phyloP scores from a whole-genome alignment of 2,888 invertebrate species.

The Phengaris alcon region DNA sequence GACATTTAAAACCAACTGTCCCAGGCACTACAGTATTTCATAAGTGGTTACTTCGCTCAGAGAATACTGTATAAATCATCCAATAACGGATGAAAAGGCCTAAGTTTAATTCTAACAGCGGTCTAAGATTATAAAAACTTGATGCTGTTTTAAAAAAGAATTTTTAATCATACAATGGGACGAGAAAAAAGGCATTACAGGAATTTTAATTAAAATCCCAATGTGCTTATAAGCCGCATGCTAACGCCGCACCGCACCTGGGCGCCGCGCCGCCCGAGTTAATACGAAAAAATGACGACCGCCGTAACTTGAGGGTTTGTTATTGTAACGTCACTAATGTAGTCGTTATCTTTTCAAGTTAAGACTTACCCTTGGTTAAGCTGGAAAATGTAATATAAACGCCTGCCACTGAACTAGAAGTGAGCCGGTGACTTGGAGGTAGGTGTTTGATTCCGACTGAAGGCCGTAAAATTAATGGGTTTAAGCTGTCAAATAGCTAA shows the following conservation, averaged over 20 bases:
- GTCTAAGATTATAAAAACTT: conserved; percentile 14
- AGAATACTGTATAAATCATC: too few species aligned
- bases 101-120: conserved; percentile 11
- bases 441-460: neutral
- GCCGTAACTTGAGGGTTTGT: conserved; percentile 40
- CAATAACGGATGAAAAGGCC: neutral
- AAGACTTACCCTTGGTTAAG: neutral
- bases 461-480: too few species aligned
- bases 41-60: too few species aligned
- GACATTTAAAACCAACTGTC: too few species aligned
- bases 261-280: conserved; percentile 47
- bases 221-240: conserved; percentile 64
- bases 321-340: conserved; percentile 36
- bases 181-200: conserved; percentile 49
- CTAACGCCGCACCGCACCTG: conserved; percentile 64
- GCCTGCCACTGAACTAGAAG: neutral
- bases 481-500: too few species aligned
- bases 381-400: neutral
- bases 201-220: conserved; percentile 70
- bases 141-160: conserved; percentile 16
- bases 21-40: too few species aligned
- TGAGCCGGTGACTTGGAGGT: neutral
- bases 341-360: conserved; percentile 24
- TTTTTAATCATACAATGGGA: conserved; percentile 30
- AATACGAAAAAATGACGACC: conserved; percentile 47